Base-by-base conservation (phyloP, 2,888 invertebrate species). In the Phymatocera aterrima region DNA sequence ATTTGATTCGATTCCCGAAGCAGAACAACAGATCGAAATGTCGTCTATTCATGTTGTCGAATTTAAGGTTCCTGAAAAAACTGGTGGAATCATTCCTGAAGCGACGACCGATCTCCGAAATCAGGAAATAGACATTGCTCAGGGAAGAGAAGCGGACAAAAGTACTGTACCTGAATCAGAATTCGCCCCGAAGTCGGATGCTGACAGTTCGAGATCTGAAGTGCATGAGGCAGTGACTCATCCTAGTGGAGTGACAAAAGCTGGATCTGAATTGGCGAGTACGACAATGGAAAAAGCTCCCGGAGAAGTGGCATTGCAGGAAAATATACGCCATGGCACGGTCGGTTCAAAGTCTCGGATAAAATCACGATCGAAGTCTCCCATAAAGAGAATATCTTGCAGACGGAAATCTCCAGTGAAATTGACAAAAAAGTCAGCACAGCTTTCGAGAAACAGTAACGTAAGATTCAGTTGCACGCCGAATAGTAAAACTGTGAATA, bases 361-460 rank as follows among this genome's bases (percentile, higher is more conserved):
- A 18, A 78, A 78, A 43, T 31, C 31, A 15, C 86, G 89, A 82
- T 84, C 90, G 4, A 89, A 82, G 80, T 90, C 90, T 10, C 89
- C 89, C 1, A 77, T 85, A 0, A 90, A 90, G 77, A 86, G 85
- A 80, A 40, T 87, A 34, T 79, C 80, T 21, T 80, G 82, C 15
- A 87, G 86, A 61, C 83, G 87, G 79, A 87, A 84, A 77, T 88
- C 90, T 0, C 88, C 88, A 0, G 79, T 88, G 21, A 88, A 87
- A 79, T 65, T 83, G 0, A 65, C 83, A 0, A 87, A 81, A 77
- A 87, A 84, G 78, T 82, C 80, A 2, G 80, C 77, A 10, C 24
- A 21, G 1, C 68, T 80, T n/a, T 79, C 85, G 46, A 82, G 82
- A 60, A 82, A 82, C 70, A 81, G 70, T 78, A 74, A 74, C 24